Evolutionary conservation across 1,140 invertebrate species (phyloP).

Genomic region (Ceratoteleas bidentatus): DNA sequence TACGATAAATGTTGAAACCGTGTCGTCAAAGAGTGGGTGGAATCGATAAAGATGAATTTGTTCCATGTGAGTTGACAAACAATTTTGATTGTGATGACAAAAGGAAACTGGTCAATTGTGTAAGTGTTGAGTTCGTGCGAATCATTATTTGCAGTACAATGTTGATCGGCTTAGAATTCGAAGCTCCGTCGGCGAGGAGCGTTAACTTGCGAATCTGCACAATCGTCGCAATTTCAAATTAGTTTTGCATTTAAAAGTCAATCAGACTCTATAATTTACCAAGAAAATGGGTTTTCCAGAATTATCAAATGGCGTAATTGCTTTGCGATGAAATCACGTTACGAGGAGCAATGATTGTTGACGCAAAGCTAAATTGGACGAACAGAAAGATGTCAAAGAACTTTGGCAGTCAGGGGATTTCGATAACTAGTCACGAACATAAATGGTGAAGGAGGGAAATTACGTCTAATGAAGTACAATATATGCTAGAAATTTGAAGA

Average conservation of each 20-base stretch:
- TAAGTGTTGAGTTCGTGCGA: no score
- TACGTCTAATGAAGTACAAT: not conserved
- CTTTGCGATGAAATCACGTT: constrained; percentile 22
- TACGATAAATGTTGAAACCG: no score
- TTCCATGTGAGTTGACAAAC: no score
- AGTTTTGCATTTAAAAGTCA: constrained; percentile 24
- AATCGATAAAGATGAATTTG: no score
- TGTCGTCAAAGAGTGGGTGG: no score
- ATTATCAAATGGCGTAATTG: constrained; percentile 35
- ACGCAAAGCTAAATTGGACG: constrained; percentile 14
- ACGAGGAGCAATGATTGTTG: constrained; percentile 23
- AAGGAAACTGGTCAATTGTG: no score
- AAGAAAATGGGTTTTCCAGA: constrained; percentile 21
- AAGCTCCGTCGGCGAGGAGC: constrained; percentile 1
- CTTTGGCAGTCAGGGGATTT: constrained; percentile 7
- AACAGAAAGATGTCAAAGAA: constrained; percentile 17
- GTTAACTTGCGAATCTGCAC: constrained; percentile 13
- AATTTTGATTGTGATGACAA: no score
- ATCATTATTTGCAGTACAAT: no score
- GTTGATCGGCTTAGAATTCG: not conserved
- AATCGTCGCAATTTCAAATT: constrained; percentile 16
- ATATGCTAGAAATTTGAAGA: not conserved
- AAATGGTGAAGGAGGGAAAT: constrained; percentile 9
- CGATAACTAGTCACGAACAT: constrained; percentile 25
- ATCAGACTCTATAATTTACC: constrained; percentile 19